Conservation (phyloP, 2,113 vertebrate species). For the Eupsittula cactorum region DNA sequence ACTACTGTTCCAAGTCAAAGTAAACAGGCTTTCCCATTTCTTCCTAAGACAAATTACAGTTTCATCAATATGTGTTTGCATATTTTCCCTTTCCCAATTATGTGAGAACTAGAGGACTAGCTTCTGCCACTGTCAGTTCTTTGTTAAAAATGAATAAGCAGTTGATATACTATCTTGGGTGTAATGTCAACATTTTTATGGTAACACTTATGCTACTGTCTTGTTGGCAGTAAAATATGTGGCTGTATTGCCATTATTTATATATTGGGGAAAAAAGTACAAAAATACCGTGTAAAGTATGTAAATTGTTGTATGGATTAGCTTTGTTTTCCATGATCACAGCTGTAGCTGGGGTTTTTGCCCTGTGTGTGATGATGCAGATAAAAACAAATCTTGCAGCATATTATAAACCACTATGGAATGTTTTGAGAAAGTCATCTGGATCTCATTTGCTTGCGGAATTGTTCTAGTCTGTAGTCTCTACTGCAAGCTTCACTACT, state of each 20-base stretch:
- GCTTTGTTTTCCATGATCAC: not conserved
- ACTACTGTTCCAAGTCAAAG: not conserved
- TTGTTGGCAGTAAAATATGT: not conserved
- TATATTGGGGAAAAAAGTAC: not conserved
- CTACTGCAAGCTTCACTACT: not conserved
- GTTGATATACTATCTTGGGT: not conserved
- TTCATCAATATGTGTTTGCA: not conserved
- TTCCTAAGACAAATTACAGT: not conserved
- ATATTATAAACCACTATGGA: not conserved
- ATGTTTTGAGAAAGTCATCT: not conserved
- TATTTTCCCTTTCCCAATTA: not conserved
- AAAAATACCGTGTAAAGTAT: not conserved
- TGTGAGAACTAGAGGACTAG: not conserved
- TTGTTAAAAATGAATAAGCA: not conserved
- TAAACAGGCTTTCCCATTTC: not conserved
- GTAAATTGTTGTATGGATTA: not conserved
- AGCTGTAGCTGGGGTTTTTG: not conserved
- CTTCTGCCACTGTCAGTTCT: not conserved
- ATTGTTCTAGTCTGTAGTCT: not conserved
- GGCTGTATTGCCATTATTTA: not conserved
- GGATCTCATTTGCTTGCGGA: constrained; percentile 21
- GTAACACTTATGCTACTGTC: not conserved
- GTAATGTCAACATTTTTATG: not conserved
- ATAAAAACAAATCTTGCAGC: not conserved
- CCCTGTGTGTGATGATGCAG: not conserved